A percentile compares a stretch with the other conserved stretches of the same genome.
These are phyloP conservation scores for Crossocerus cetratus DNA, from an alignment of 2,888 invertebrate species.

Conservation along the genomic window DNA sequence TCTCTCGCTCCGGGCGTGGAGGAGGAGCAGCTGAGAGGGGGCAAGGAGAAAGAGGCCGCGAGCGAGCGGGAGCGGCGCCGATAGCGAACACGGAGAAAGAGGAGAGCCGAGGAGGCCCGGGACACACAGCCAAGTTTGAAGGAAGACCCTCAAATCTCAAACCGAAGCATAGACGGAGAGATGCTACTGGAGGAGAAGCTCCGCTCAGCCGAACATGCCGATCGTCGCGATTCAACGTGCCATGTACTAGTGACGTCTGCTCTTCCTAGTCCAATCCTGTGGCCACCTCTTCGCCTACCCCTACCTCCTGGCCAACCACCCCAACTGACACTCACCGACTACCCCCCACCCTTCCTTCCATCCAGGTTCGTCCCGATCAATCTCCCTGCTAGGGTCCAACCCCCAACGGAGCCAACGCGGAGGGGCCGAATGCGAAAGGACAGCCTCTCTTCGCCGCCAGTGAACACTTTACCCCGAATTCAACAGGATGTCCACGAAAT, in stretches of 20 bases:
- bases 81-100: neutral
- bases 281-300: no score
- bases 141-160: conserved; percentile 9
- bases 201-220: neutral
- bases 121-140: neutral
- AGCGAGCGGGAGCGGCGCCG: neutral
- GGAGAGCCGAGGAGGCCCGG: neutral
- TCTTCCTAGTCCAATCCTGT: no score
- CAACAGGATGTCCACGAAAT: no score
- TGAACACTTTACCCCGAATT: no score
- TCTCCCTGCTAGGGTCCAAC: neutral
- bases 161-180: conserved; percentile 25
- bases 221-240: neutral
- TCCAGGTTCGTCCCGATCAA: no score
- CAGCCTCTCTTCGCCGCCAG: no score
- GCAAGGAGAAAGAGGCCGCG: neutral
- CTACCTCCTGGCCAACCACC: no score
- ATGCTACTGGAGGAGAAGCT: neutral
- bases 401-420: no score
- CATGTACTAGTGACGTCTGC: no score
- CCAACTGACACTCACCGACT: no score
- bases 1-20: neutral
- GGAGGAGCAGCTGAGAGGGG: conserved; percentile 13
- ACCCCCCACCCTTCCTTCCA: no score
- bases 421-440: no score